Percentiles rank a stretch among this genome's conserved stretches.
Evolutionary conservation across 2,797 vertebrate genomes (phyloP).

Genomic region (Chelonia mydas): DNA sequence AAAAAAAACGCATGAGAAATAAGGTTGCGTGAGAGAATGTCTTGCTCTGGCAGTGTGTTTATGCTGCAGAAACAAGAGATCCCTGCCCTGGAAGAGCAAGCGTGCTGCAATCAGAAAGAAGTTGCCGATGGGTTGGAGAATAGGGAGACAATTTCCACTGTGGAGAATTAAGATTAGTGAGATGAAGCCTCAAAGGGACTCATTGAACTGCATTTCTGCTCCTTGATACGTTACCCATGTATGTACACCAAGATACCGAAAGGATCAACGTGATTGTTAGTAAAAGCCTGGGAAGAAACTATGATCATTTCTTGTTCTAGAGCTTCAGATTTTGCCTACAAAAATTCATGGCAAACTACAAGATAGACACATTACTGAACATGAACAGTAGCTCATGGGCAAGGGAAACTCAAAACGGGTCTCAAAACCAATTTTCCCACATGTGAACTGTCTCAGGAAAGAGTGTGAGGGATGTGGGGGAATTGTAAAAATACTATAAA

Average conservation of each 20-base stretch:
- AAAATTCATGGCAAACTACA: not conserved
- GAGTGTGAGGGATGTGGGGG: not conserved
- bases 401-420: slow-evolving; percentile 35
- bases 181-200: not conserved
- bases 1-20: too few relatives aligned
- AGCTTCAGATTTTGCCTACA: not conserved
- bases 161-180: not conserved
- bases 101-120: not conserved
- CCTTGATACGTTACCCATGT: not conserved
- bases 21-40: not conserved
- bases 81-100: not conserved
- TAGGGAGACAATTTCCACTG: not conserved
- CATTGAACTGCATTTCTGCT: not conserved
- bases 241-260: not conserved
- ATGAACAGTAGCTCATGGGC: slow-evolving; percentile 59
- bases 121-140: not conserved
- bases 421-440: slow-evolving; percentile 36
- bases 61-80: not conserved
- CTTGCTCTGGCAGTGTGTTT: accelerated
- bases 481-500: slow-evolving; percentile 24
- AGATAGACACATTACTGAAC: slow-evolving; percentile 39
- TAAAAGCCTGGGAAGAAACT: not conserved
- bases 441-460: not conserved
- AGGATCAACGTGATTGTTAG: not conserved
- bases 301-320: not conserved